A percentile compares a stretch with the other conserved stretches of the same genome.
phyloP scores from a whole-genome alignment of 2,113 vertebrate species.

The Dendrocopos noguchii region DNA sequence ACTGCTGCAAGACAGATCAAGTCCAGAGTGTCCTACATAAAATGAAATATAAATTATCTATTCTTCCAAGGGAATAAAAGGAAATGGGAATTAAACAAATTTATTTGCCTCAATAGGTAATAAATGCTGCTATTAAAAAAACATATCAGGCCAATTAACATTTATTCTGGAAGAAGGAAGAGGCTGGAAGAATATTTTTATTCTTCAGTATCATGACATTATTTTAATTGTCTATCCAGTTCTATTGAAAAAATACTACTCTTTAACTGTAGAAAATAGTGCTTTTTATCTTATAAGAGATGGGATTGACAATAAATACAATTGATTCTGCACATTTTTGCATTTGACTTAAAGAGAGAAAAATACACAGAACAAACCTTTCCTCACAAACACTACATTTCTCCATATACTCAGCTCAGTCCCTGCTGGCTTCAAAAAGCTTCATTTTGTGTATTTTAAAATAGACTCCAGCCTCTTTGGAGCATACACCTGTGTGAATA shows the following conservation, averaged over 20 bases:
- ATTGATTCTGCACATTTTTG: not conserved
- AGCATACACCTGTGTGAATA: not conserved
- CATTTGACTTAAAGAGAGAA: not conserved
- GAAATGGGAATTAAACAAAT: constrained; percentile 40
- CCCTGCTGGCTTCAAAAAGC: not conserved
- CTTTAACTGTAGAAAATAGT: not conserved
- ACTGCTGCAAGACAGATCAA: constrained; percentile 30
- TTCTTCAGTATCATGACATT: not conserved
- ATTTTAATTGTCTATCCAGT: not conserved
- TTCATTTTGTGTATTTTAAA: not conserved
- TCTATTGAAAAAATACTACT: not conserved
- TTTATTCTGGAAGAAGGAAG: not conserved
- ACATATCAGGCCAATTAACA: not conserved
- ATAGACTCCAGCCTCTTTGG: not conserved
- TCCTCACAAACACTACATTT: not conserved
- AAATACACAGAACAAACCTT: not conserved
- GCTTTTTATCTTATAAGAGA: not conserved
- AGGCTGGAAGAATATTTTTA: not conserved
- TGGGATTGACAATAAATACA: not conserved
- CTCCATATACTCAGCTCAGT: not conserved
- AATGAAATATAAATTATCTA: constrained; percentile 40
- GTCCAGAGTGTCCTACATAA: constrained; percentile 28
- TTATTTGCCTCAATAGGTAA: constrained; percentile 40
- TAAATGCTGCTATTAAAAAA: constrained; percentile 31
- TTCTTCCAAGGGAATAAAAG: constrained; percentile 22